Conservation (phyloP, 2,888 invertebrate species). For the Acleris laterana region DNA sequence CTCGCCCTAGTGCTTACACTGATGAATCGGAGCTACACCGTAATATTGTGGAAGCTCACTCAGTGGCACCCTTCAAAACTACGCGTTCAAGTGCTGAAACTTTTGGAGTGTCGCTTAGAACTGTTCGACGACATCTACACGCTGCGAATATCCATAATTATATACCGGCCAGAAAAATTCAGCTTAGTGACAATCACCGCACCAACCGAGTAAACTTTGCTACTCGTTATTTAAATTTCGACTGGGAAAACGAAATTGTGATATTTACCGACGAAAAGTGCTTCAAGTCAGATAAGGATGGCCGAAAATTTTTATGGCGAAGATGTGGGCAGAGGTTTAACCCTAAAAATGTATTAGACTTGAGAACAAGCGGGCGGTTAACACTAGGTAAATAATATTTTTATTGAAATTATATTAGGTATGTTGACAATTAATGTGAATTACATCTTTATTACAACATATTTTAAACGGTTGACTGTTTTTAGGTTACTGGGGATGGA, state of each 20-base stretch:
- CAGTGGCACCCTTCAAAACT: neutral
- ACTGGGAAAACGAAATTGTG: slow-evolving; percentile 6
- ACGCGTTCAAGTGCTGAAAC: neutral
- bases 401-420: no score
- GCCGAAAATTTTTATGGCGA: neutral
- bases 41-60: neutral
- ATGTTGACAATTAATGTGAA: no score
- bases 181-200: neutral
- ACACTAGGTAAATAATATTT: slow-evolving; percentile 1
- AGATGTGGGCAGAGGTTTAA: no score
- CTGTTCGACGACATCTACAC: slow-evolving; percentile 1
- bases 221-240: neutral
- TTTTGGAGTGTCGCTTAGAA: slow-evolving; percentile 1
- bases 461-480: no score
- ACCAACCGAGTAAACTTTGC: neutral
- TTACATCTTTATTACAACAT: no score
- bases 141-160: slow-evolving; percentile 2
- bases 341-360: neutral
- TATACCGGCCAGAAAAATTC: slow-evolving; percentile 7
- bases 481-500: no score
- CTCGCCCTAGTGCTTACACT: neutral
- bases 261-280: slow-evolving; percentile 11
- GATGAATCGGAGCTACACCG: neutral
- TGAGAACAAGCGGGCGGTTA: slow-evolving; percentile 3
- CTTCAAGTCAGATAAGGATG: slow-evolving; percentile 13